phyloP scores from a whole-genome alignment of 2,888 invertebrate genomes.

The Arrhopalites spinosus region DNA sequence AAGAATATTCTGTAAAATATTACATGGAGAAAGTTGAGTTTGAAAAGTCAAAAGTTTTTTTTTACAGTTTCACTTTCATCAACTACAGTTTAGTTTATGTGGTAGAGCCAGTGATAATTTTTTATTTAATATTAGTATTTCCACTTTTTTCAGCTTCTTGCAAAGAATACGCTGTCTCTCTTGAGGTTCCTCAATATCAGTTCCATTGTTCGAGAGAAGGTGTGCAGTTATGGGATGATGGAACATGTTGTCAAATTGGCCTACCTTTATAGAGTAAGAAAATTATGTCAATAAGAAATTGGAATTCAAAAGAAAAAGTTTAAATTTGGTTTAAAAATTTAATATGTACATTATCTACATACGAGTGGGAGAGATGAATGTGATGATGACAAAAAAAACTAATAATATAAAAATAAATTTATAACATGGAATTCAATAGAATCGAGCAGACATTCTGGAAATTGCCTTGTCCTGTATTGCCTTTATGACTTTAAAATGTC shows the following conservation, averaged over 20 bases:
- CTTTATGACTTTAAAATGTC: slow-evolving; percentile 43
- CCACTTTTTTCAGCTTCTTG: slow-evolving; percentile 35
- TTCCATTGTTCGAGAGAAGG: slow-evolving; percentile 23
- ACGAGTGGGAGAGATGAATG: too few species aligned
- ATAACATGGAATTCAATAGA: slow-evolving; percentile 31
- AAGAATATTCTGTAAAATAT: not conserved
- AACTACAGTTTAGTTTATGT: too few species aligned
- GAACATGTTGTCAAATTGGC: slow-evolving; percentile 12
- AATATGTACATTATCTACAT: too few species aligned
- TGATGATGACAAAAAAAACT: not conserved
- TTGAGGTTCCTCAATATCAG: slow-evolving; percentile 44
- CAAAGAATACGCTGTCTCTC: slow-evolving; percentile 44
- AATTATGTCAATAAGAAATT: not conserved
- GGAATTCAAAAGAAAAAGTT: too few species aligned
- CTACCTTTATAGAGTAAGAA: slow-evolving; percentile 10
- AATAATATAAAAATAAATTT: not conserved
- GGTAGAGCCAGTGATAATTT: not conserved
- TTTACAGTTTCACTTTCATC: too few species aligned
- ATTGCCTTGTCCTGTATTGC: slow-evolving; percentile 46
- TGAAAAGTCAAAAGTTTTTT: not conserved
- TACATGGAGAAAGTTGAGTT: not conserved
- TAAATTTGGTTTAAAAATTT: too few species aligned
- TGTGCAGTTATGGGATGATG: slow-evolving; percentile 6
- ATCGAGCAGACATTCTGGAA: slow-evolving; percentile 42
- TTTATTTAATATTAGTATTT: slow-evolving; percentile 8